phyloP scores from a whole-genome alignment of 2,797 vertebrate species.

The Pangasius mekongensis region DNA sequence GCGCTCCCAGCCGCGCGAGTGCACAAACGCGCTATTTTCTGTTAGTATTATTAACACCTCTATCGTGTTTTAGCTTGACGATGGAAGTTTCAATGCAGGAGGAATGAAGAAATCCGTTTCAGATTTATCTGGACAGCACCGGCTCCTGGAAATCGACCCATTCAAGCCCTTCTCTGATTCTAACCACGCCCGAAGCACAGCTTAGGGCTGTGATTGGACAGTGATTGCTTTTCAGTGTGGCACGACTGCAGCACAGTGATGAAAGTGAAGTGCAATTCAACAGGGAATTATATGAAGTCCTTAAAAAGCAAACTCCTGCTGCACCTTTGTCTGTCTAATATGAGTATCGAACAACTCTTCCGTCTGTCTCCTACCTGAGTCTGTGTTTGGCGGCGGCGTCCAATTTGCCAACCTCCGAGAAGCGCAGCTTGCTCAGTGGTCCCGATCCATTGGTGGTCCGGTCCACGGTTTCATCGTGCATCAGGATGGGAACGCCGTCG shows the following conservation, averaged over 20 bases:
- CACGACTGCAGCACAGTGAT: not conserved
- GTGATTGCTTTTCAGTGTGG: not conserved
- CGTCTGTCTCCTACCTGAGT: constrained; percentile 73
- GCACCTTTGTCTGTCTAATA: not conserved
- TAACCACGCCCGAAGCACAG: not conserved
- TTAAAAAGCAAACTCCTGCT: not conserved
- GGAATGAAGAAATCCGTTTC: not conserved
- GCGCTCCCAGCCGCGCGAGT: not conserved
- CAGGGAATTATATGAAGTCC: not conserved
- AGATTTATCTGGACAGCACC: not conserved
- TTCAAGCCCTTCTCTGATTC: not conserved
- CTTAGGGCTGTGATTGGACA: not conserved
- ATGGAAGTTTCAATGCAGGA: not conserved
- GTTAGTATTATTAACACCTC: not conserved
- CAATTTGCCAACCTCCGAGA: constrained; percentile 82
- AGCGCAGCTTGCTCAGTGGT: constrained; percentile 78
- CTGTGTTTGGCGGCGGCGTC: constrained; percentile 90
- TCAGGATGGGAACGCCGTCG: constrained; percentile 88
- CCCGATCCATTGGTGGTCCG: constrained; percentile 91
- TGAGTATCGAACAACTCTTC: not conserved
- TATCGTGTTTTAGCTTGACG: not conserved
- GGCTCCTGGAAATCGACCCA: not conserved
- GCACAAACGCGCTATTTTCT: too few relatives aligned
- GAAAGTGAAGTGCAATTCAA: not conserved
- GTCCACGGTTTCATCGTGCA: constrained; percentile 93